A percentile compares a stretch with the other conserved stretches of the same genome.
Evolutionary conservation across 2,113 vertebrate species (phyloP).

Genomic region (Protobothrops flavoviridis): DNA sequence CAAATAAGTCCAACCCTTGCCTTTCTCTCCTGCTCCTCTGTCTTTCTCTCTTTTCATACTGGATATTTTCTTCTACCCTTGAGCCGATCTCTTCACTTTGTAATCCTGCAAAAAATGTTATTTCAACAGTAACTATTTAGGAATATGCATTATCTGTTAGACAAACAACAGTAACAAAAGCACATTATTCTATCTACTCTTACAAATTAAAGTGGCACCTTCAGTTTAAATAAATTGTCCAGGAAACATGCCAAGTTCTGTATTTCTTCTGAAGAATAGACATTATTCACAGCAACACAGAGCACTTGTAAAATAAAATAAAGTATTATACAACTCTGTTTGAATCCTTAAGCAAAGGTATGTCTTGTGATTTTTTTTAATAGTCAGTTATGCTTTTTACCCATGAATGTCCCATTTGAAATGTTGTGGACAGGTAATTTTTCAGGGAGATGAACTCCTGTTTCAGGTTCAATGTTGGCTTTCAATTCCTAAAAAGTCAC

Average conservation of each 20-base stretch:
- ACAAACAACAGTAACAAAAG: no score
- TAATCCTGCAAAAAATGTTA: conserved; percentile 35
- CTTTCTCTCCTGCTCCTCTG: conserved; percentile 30
- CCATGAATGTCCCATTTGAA: conserved; percentile 37
- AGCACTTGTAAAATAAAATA: not conserved
- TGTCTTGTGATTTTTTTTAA: not conserved
- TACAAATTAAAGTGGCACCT: no score
- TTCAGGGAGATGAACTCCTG: not conserved
- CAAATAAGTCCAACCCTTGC: conserved; percentile 29
- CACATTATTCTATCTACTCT: no score
- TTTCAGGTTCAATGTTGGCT: not conserved
- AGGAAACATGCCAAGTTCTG: not conserved
- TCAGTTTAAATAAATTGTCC: no score
- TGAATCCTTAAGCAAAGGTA: not conserved
- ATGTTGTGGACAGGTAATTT: conserved; percentile 43
- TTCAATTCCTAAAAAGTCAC: conserved; percentile 46
- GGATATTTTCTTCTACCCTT: not conserved
- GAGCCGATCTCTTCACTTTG: conserved; percentile 6
- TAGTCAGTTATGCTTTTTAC: conserved; percentile 44
- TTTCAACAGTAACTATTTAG: no score
- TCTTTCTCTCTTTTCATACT: conserved; percentile 40
- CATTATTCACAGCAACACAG: not conserved
- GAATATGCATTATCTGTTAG: no score
- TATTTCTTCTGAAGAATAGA: not conserved
- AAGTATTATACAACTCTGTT: not conserved